Evolutionary conservation across 2,888 invertebrate species (phyloP), one percentile per base, ranked within the genome.

Genomic region (Frankliniella fusca): DNA sequence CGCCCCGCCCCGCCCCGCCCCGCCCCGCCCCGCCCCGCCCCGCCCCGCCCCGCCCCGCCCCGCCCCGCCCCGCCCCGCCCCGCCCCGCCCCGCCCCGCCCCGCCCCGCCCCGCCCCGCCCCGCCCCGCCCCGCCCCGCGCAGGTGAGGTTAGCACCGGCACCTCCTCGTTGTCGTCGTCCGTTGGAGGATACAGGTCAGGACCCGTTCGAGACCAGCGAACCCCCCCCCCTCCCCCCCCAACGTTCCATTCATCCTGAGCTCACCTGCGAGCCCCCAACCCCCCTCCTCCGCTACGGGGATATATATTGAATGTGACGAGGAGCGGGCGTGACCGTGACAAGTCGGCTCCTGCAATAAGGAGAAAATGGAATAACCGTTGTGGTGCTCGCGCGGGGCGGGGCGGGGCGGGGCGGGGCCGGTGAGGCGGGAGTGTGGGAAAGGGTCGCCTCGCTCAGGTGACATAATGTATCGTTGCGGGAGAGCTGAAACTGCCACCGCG

Each of bases 21-120:
- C n/a, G n/a, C n/a, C n/a, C n/a, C n/a, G n/a, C n/a, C n/a, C n/a
- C 50, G 10, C 50, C 50, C 10, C 10, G 50, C 50, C 50, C 15
- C 50, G 50, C 50, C 50, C 10, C 50, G 10, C 15, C 50, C 50
- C 15, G 50, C 50, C 23, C 48, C 82, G 23, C 82, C 38, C 49
- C 54, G 49, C 20, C n/a, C 18, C 70, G 20, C 7, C 70, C 70
- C 61, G 23, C 54, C 38, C 50, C 50, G 9, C 50, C 80, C 38
- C 12, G 48, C 48, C 49, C 49, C 48, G 27, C 28, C 76, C 76
- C n/a, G 76, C n/a, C 79, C 48, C 76, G 49, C 81, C 81, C 81
- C 54, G 54, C 54, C 54, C 54, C 54, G 15, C 54, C 54, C 80
- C 23, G 50, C 61, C 50, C 82, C 80, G 7, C 61, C 54, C 11